Evolutionary conservation across 2,113 vertebrate species (phyloP).

Genomic region (Galeopterus variegatus): DNA sequence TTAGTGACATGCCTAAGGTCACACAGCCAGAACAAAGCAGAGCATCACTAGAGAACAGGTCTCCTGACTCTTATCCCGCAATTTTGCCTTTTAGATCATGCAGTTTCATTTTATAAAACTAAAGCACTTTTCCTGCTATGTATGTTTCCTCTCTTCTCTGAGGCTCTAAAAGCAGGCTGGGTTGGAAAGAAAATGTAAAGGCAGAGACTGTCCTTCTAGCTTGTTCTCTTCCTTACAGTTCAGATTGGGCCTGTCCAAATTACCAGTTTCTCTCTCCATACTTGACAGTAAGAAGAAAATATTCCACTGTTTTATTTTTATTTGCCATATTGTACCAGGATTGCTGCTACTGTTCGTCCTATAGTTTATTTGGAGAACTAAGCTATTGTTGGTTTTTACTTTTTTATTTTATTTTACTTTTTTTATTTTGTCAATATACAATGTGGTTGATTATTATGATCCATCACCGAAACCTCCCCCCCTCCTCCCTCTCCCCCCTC

Average conservation of each 20-base stretch:
- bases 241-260: not conserved
- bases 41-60: not conserved
- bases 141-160: constrained; percentile 12
- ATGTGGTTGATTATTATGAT: too few relatives aligned
- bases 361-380: constrained; percentile 44
- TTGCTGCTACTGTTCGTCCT: not conserved
- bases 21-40: not conserved
- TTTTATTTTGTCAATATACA: too few relatives aligned
- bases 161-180: not conserved
- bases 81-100: not conserved
- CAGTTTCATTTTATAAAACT: constrained; percentile 18
- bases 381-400: constrained; percentile 13
- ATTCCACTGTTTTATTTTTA: constrained; percentile 38
- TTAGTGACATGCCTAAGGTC: not conserved
- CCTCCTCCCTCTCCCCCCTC: too few relatives aligned
- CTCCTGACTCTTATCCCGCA: not conserved
- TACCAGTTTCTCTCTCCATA: not conserved
- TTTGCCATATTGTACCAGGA: not conserved
- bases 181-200: constrained; percentile 30
- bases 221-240: constrained; percentile 27
- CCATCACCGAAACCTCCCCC: too few relatives aligned
- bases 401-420: too few relatives aligned
- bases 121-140: not conserved
- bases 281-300: constrained; percentile 3
- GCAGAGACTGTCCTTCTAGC: not conserved